A percentile compares a stretch with the other conserved stretches of the same genome.
phyloP scores from a whole-genome alignment of 64 coral and sea anemone genomes.

The Stichodactyla helianthus region DNA sequence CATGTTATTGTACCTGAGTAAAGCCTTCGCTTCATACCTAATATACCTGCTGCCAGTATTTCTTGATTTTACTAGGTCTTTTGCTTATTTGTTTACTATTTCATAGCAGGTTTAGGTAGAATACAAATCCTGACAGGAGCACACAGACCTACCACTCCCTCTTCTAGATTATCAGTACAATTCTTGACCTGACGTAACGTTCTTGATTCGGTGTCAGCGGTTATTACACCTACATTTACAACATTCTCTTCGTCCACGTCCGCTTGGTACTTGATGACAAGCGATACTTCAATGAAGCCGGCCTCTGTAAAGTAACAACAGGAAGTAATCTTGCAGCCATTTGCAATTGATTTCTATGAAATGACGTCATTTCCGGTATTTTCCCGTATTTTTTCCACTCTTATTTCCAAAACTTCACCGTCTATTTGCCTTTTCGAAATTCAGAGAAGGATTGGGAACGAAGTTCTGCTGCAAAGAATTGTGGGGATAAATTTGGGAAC shows the following conservation, averaged over 20 bases:
- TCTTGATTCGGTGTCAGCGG: constrained; percentile 7
- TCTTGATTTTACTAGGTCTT: background rate
- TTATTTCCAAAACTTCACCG: too few species aligned
- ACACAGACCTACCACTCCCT: constrained; percentile 74
- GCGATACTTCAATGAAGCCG: constrained; percentile 74
- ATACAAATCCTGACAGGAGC: constrained; percentile 75
- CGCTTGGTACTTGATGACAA: constrained; percentile 73
- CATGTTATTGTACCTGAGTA: background rate
- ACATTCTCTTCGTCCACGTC: constrained; percentile 83
- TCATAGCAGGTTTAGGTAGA: constrained; percentile 60
- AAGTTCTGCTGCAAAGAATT: too few species aligned
- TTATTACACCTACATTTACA: constrained; percentile 20
- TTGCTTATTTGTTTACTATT: background rate
- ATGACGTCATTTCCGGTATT: too few species aligned
- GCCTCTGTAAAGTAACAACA: constrained; percentile 45
- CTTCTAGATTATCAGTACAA: constrained; percentile 58
- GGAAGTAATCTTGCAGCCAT: background rate
- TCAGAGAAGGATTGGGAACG: too few species aligned
- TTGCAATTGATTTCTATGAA: background rate
- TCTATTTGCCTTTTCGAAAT: too few species aligned
- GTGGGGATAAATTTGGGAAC: too few species aligned
- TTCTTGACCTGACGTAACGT: constrained; percentile 64
- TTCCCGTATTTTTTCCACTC: too few species aligned
- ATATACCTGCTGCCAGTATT: background rate
- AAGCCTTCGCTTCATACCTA: background rate